phyloP scores from a whole-genome alignment of 1,140 invertebrate species.

The Calliphora vicina region DNA sequence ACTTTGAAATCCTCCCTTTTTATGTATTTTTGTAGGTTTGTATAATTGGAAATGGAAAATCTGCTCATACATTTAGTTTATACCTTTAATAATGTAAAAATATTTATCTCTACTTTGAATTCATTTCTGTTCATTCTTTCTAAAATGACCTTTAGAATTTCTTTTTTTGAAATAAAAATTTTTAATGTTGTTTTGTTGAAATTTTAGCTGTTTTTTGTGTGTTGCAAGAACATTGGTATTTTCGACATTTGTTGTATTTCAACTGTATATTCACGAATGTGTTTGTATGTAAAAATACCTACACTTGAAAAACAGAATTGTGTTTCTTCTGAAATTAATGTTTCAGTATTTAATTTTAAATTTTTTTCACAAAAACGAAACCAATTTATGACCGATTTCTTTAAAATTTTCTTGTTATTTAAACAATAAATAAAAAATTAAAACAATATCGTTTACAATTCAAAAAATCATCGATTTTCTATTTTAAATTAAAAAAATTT shows the following conservation, averaged over 20 bases:
- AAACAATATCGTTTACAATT: too few species aligned
- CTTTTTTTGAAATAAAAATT: not conserved
- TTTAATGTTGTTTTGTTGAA: constrained; percentile 24
- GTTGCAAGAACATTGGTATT: not conserved
- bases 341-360: too few species aligned
- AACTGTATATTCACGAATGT: constrained; percentile 60
- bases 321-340: too few species aligned
- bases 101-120: not conserved
- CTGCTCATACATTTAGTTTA: not conserved
- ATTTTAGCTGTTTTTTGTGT: not conserved
- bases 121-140: not conserved
- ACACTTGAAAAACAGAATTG: too few species aligned
- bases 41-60: not conserved
- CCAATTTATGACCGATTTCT: too few species aligned
- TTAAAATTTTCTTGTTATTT: too few species aligned
- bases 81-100: constrained; percentile 27
- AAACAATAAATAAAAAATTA: too few species aligned
- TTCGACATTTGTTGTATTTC: constrained; percentile 63
- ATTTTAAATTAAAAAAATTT: too few species aligned
- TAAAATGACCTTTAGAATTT: not conserved
- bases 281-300: constrained; percentile 4
- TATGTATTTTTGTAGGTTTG: too few species aligned
- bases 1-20: not conserved
- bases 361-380: too few species aligned
- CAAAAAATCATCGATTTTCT: too few species aligned